Conservation (phyloP, 2,888 invertebrate species). For the Eristalis pertinax region DNA sequence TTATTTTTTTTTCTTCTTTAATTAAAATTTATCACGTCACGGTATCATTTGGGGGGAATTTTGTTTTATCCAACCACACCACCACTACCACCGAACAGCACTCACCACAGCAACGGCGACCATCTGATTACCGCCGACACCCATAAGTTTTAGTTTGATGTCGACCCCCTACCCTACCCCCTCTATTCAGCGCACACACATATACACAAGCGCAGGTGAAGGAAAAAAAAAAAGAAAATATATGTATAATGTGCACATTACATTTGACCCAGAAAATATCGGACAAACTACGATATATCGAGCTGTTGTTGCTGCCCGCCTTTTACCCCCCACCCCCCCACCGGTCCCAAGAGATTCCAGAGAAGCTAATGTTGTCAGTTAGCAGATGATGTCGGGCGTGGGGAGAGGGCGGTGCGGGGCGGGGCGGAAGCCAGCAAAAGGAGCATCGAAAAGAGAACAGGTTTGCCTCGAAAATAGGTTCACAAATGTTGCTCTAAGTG, state of each 20-base stretch:
- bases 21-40: slow-evolving; percentile 34
- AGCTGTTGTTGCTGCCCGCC: not conserved
- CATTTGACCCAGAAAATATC: slow-evolving; percentile 57
- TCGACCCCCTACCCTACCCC: not conserved
- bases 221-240: slow-evolving; percentile 27
- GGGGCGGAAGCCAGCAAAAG: too few species aligned
- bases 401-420: not conserved
- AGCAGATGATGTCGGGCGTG: not conserved
- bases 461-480: slow-evolving; percentile 7
- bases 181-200: too few species aligned
- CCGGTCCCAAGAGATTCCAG: too few species aligned
- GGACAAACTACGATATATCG: not conserved
- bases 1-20: slow-evolving; percentile 19
- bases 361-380: slow-evolving; percentile 52
- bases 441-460: not conserved
- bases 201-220: not conserved
- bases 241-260: slow-evolving; percentile 20
- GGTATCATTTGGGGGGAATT: slow-evolving; percentile 2
- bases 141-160: not conserved
- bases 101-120: slow-evolving; percentile 44
- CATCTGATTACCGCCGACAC: slow-evolving; percentile 55
- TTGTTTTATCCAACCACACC: not conserved
- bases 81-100: slow-evolving; percentile 18
- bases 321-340: not conserved
- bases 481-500: not conserved